phyloP scores from a whole-genome alignment of 2,888 invertebrate genomes.

The Dromius quadrimaculatus region DNA sequence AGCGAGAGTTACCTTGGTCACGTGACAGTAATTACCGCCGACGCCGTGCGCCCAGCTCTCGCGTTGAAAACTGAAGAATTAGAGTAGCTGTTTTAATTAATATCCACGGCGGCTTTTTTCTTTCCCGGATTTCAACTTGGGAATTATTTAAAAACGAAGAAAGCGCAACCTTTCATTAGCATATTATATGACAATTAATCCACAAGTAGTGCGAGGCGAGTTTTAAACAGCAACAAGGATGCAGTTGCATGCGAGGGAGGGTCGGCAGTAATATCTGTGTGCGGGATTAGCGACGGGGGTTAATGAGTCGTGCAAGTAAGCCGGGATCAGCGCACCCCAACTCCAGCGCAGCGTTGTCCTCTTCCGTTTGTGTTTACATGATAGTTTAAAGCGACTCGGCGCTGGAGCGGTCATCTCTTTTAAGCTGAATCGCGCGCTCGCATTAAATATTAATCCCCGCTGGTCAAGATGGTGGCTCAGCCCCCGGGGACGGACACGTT shows the following conservation, averaged over 20 bases:
- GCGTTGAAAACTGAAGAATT: slow-evolving; percentile 43
- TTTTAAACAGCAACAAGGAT: slow-evolving; percentile 50
- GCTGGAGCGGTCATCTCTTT: slow-evolving; percentile 49
- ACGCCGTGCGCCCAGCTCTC: slow-evolving; percentile 35
- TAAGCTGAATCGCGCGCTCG: slow-evolving; percentile 55
- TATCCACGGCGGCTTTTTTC: slow-evolving; percentile 40
- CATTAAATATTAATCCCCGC: slow-evolving; percentile 65
- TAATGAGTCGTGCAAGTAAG: slow-evolving; percentile 70
- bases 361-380: slow-evolving; percentile 54
- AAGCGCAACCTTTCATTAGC: slow-evolving; percentile 56
- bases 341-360: slow-evolving; percentile 59
- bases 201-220: slow-evolving; percentile 52
- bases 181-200: slow-evolving; percentile 57
- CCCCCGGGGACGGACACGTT: slow-evolving; percentile 60
- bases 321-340: slow-evolving; percentile 66
- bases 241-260: background rate
- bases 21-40: slow-evolving; percentile 60
- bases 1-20: slow-evolving; percentile 59
- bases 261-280: slow-evolving; percentile 64
- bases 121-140: slow-evolving; percentile 27
- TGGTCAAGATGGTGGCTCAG: slow-evolving; percentile 60
- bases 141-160: slow-evolving; percentile 53
- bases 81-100: slow-evolving; percentile 38
- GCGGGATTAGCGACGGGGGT: slow-evolving; percentile 67
- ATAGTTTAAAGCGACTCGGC: slow-evolving; percentile 44